phyloP scores from a whole-genome alignment of 2,888 invertebrate genomes.

The Caenorhabditis auriculariae region DNA sequence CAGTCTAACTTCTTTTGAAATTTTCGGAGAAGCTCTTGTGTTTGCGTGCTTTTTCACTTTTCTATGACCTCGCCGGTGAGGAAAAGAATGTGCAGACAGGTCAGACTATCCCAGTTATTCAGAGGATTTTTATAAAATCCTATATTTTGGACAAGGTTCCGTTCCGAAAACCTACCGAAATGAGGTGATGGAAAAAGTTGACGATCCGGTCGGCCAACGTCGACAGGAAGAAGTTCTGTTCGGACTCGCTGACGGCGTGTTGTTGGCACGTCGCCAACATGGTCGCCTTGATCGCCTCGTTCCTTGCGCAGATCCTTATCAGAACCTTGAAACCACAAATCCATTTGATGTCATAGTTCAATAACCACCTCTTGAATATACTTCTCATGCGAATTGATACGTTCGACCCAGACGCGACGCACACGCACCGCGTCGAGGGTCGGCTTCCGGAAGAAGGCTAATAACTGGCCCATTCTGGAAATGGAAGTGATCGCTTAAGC shows the following conservation, averaged over 20 bases:
- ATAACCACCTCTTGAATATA: constrained; percentile 25
- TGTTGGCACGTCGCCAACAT: constrained; percentile 24
- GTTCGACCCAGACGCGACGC: constrained; percentile 22
- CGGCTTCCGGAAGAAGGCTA: constrained; percentile 22
- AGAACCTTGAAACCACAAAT: constrained; percentile 12
- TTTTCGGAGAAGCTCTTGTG: no score
- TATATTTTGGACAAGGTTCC: no score
- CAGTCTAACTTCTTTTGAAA: no score
- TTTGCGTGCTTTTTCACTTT: no score
- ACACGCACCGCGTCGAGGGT: constrained; percentile 16
- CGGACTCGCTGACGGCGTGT: constrained; percentile 18
- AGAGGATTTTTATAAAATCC: no score
- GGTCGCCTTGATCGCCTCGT: constrained; percentile 11
- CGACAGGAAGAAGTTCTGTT: constrained; percentile 23
- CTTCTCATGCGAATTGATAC: constrained; percentile 17
- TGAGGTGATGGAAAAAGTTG: constrained; percentile 17
- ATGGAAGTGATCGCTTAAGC: no score
- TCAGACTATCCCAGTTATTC: no score
- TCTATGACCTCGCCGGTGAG: no score
- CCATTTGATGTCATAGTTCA: neutral
- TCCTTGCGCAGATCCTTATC: constrained; percentile 16
- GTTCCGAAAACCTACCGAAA: constrained; percentile 11
- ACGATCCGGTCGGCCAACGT: constrained; percentile 21
- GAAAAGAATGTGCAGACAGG: no score
- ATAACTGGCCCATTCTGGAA: constrained; percentile 22